phyloP scores from a whole-genome alignment of 2,113 vertebrate species.

The Hyperoodon ampullatus region DNA sequence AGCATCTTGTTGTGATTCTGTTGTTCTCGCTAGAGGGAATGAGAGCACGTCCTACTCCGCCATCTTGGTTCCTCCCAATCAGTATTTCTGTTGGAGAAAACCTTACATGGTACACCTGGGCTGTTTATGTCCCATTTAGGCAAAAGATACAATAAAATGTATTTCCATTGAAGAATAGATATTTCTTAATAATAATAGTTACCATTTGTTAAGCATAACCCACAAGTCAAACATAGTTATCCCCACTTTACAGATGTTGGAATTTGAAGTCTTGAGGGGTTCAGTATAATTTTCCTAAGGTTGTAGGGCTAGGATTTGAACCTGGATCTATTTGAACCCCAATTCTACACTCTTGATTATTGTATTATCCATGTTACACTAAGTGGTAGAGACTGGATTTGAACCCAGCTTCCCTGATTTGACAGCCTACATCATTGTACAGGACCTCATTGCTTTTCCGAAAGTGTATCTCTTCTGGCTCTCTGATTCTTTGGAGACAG shows the following conservation, averaged over 20 bases:
- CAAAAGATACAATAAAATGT: not conserved
- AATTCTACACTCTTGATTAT: not conserved
- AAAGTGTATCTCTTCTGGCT: not conserved
- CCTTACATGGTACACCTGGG: not conserved
- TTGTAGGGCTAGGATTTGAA: not conserved
- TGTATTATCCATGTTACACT: not conserved
- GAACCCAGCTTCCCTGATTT: not conserved
- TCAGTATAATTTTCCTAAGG: not conserved
- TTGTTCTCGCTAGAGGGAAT: too few relatives aligned
- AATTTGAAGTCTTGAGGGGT: not conserved
- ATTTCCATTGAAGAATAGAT: not conserved
- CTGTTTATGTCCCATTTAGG: not conserved
- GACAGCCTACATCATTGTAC: not conserved
- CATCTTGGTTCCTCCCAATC: not conserved
- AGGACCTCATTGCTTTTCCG: not conserved
- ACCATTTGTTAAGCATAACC: not conserved
- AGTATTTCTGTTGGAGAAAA: not conserved
- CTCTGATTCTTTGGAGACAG: slow-evolving; percentile 38
- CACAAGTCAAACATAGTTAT: not conserved
- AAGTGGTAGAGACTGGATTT: not conserved
- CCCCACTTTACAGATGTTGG: not conserved
- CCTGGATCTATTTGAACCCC: not conserved
- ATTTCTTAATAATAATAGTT: not conserved
- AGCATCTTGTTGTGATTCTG: too few relatives aligned
- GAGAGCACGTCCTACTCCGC: too few relatives aligned